These are phyloP conservation scores for Mesodorylaimus sp. DNA, from an alignment of 2,888 invertebrate genomes.

Conservation along the genomic window DNA sequence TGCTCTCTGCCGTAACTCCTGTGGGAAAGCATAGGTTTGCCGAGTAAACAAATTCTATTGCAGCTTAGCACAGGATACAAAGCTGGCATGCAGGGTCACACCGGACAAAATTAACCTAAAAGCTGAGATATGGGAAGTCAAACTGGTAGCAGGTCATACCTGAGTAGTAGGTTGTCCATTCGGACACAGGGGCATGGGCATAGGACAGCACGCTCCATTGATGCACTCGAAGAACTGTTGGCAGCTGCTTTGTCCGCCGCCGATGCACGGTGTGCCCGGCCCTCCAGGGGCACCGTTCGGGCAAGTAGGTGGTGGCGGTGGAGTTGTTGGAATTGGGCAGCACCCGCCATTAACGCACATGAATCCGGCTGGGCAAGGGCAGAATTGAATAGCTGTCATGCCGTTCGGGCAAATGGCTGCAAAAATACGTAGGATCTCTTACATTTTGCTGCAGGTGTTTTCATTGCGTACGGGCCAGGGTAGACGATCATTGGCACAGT, in stretches of 20 bases:
- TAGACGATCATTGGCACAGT: too few species aligned
- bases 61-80: too few species aligned
- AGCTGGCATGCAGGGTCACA: too few species aligned
- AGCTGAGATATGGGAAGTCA: too few species aligned
- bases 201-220: conserved; percentile 6
- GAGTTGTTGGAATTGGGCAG: neutral
- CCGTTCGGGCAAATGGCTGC: conserved; percentile 23
- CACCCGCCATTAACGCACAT: neutral
- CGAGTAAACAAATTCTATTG: too few species aligned
- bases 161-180: neutral
- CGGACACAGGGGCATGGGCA: conserved; percentile 4
- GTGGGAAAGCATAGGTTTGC: too few species aligned
- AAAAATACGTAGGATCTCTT: too few species aligned
- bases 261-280: neutral
- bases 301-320: too few species aligned
- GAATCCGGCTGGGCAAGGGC: conserved; percentile 9
- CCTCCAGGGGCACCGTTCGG: neutral
- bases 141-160: too few species aligned
- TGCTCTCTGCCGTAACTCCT: neutral
- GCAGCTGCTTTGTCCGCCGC: neutral
- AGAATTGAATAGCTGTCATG: conserved; percentile 19
- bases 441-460: too few species aligned
- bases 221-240: conserved; percentile 3
- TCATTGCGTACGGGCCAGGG: too few species aligned
- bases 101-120: too few species aligned